Conservation (phyloP, 2,797 vertebrate species). For the Phoebastria nigripes region DNA sequence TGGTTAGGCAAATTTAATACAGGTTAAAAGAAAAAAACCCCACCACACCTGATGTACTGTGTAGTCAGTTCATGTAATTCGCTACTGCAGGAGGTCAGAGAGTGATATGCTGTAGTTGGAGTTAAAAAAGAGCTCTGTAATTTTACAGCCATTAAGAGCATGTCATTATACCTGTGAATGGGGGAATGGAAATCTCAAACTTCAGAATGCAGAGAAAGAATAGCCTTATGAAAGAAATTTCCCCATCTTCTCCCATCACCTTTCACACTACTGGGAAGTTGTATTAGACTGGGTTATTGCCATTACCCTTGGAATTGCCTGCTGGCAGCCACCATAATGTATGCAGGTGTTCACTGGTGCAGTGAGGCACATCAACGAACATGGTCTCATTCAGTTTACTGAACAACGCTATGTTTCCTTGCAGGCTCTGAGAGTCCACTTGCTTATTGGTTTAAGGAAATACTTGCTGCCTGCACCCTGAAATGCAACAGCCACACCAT, state of each 20-base stretch:
- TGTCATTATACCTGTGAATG: constrained; percentile 53
- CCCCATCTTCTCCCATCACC: constrained; percentile 15
- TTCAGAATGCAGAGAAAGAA: constrained; percentile 28
- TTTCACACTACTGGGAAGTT: background rate
- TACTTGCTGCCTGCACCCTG: background rate
- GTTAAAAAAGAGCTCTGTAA: constrained; percentile 62
- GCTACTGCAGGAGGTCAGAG: constrained; percentile 48
- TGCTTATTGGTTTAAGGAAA: background rate
- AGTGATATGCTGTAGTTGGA: constrained; percentile 38
- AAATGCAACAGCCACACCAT: background rate
- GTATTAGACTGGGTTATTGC: constrained; percentile 8
- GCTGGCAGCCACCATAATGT: background rate
- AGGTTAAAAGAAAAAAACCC: constrained; percentile 16
- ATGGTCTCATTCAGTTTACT: background rate
- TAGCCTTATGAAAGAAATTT: constrained; percentile 26
- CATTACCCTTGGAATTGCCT: constrained; percentile 10
- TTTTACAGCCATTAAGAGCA: constrained; percentile 65
- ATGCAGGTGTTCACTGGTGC: background rate
- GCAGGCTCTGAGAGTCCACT: background rate
- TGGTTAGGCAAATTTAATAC: constrained; percentile 50
- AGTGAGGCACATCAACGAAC: background rate
- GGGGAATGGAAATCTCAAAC: constrained; percentile 17
- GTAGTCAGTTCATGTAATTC: constrained; percentile 60
- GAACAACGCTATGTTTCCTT: background rate
- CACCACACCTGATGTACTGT: constrained; percentile 18